Percentiles rank a stretch among this genome's conserved stretches.
phyloP scores from a whole-genome alignment of 2,113 vertebrate species.

The human (Homo sapiens) region GRCh38 chr2:100472001-100472500 shows the following conservation, averaged over 20 bases:
- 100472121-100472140: neutral
- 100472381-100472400: neutral
- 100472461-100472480: conserved; percentile 1
- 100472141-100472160: neutral
- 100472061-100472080: neutral
- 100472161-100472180: neutral
- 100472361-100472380: neutral
- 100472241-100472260: neutral
- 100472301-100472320: neutral
- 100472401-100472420: neutral
- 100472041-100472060: neutral
- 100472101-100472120: neutral
- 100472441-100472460: neutral
- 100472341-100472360: neutral
- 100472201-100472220: neutral
- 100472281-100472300: neutral
- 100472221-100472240: neutral
- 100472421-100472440: neutral
- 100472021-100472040: neutral
- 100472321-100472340: neutral
- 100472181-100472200: neutral
- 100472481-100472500: neutral
- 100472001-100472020: neutral
- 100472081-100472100: neutral
- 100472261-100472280: neutral